A percentile compares a stretch with the other conserved stretches of the same genome.
These are phyloP conservation scores for Gonioctena quinquepunctata DNA, from an alignment of 1,140 invertebrate genomes.

Conservation along the genomic window DNA sequence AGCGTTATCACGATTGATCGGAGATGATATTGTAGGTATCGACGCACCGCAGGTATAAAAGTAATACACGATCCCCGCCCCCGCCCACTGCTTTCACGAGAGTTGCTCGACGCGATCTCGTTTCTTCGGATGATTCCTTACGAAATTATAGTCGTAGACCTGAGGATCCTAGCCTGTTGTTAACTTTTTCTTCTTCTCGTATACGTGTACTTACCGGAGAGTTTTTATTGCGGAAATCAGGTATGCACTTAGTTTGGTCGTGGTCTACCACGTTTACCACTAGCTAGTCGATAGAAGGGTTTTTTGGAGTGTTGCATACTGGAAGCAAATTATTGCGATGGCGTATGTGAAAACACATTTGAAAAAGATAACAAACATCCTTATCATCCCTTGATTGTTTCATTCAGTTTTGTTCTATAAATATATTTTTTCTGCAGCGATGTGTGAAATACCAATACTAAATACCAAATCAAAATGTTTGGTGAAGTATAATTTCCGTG, in stretches of 20 bases:
- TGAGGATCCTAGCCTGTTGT: slow-evolving; percentile 29
- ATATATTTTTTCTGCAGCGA: too few species aligned
- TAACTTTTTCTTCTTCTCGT: slow-evolving; percentile 40
- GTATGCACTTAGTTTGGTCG: slow-evolving; percentile 17
- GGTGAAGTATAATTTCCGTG: too few species aligned
- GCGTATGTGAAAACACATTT: too few species aligned
- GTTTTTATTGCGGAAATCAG: slow-evolving; percentile 42
- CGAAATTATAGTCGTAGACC: slow-evolving; percentile 47
- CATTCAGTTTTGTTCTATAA: too few species aligned
- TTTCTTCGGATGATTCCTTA: slow-evolving; percentile 40
- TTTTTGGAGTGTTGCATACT: too few species aligned
- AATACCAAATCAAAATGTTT: too few species aligned
- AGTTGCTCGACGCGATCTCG: slow-evolving; percentile 22
- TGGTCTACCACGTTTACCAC: background rate
- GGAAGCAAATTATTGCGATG: too few species aligned
- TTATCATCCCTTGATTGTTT: too few species aligned
- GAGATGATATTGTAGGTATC: slow-evolving; percentile 48
- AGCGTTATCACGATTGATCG: slow-evolving; percentile 50
- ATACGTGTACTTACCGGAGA: slow-evolving; percentile 32
- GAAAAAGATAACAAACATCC: background rate
- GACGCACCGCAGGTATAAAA: slow-evolving; percentile 42
- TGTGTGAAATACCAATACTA: too few species aligned
- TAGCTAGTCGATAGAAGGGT: background rate
- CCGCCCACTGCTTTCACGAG: slow-evolving; percentile 21
- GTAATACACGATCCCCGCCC: slow-evolving; percentile 8